Percentiles rank a stretch among this genome's conserved stretches.
These are phyloP conservation scores for Chinchilla lanigera DNA, from an alignment of 2,113 vertebrate species.

Conservation along the genomic window DNA sequence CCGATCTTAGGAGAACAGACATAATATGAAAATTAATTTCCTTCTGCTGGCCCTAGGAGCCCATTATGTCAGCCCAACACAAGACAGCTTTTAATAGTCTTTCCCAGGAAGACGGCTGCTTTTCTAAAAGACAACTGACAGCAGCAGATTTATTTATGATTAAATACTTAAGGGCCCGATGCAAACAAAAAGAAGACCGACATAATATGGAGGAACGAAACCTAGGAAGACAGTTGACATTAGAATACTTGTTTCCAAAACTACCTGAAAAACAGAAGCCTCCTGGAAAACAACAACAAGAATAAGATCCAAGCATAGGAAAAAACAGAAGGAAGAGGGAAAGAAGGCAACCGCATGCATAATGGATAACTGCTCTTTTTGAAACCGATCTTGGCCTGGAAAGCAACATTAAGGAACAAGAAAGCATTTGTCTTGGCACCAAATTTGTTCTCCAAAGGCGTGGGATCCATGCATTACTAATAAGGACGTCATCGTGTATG, in stretches of 20 bases:
- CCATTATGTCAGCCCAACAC: constrained; percentile 69
- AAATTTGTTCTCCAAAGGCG: constrained; percentile 50
- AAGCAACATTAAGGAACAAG: constrained; percentile 48
- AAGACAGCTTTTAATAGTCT: constrained; percentile 65
- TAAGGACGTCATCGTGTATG: constrained; percentile 49
- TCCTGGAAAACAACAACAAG: constrained; percentile 9
- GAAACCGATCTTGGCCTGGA: constrained; percentile 44
- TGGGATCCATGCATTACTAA: constrained; percentile 71
- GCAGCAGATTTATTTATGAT: constrained; percentile 78
- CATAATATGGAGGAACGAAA: constrained; percentile 31
- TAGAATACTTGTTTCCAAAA: constrained; percentile 45
- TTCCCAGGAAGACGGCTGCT: constrained; percentile 72
- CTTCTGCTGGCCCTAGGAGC: constrained; percentile 65
- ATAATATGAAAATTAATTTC: constrained; percentile 80
- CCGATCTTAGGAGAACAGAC: constrained; percentile 71
- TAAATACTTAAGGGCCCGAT: constrained; percentile 64
- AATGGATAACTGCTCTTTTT: constrained; percentile 64
- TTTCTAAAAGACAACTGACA: constrained; percentile 69
- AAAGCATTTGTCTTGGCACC: constrained; percentile 68
- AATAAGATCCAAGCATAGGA: not conserved
- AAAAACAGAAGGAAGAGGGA: constrained; percentile 21
- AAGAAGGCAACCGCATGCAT: not conserved
- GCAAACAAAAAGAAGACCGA: constrained; percentile 59
- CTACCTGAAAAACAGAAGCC: constrained; percentile 26
- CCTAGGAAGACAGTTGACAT: not conserved